Percentiles rank a stretch among this genome's conserved stretches.
phyloP scores from a whole-genome alignment of 2,113 vertebrate species.

The Alethe diademata region DNA sequence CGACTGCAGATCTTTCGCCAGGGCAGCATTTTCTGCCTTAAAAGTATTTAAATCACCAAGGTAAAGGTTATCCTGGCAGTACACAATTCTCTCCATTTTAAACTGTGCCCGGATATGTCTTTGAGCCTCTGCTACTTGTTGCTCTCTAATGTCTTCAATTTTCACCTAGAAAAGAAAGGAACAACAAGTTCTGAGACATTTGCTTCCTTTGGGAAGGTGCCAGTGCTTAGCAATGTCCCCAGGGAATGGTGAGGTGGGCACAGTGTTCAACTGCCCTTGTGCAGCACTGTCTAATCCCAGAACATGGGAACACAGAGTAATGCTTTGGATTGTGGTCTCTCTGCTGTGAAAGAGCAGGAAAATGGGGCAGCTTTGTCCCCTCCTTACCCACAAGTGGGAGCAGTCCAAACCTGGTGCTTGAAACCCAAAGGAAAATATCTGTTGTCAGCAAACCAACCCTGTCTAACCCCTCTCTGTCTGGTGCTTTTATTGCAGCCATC shows the following conservation, averaged over 20 bases:
- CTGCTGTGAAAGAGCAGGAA: not conserved
- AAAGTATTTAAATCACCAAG: not conserved
- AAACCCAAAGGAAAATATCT: not conserved
- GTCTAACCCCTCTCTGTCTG: not conserved
- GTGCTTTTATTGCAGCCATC: not conserved
- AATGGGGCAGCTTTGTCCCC: rapidly evolving
- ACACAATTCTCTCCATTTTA: constrained; percentile 85
- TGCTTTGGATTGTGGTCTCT: not conserved
- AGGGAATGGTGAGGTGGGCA: not conserved
- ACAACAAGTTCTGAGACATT: not conserved
- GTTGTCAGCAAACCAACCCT: not conserved
- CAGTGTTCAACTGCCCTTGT: not conserved
- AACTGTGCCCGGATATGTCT: constrained; percentile 78
- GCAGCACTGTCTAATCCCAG: not conserved
- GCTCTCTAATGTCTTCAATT: constrained; percentile 75
- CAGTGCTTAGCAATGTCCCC: not conserved
- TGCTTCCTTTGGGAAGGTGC: not conserved
- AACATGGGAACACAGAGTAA: not conserved
- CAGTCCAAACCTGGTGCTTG: not conserved
- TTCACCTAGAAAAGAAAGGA: constrained; percentile 63
- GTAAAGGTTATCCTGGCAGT: constrained; percentile 84
- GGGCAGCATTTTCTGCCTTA: not conserved
- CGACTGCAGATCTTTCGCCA: not conserved
- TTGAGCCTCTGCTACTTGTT: constrained; percentile 70
- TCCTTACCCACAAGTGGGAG: rapidly evolving